These are phyloP conservation scores for Micrasema minimum DNA, from an alignment of 1,140 invertebrate species.

Conservation along the genomic window DNA sequence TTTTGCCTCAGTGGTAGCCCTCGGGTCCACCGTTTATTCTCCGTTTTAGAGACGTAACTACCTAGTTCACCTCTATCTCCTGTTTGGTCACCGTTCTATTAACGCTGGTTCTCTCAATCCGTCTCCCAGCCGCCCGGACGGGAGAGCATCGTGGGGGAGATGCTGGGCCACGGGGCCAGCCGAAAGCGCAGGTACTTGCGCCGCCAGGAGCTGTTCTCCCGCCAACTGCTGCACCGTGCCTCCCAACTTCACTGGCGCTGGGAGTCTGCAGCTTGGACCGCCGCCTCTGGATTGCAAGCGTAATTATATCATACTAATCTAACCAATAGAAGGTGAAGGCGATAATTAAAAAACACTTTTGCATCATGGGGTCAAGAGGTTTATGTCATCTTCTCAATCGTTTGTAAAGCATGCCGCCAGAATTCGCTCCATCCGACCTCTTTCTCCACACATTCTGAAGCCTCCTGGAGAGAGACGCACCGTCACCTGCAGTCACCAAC, in stretches of 20 bases:
- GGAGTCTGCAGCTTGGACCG: slow-evolving; percentile 74
- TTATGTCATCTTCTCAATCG: too few relatives aligned
- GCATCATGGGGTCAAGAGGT: too few relatives aligned
- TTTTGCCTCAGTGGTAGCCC: background rate
- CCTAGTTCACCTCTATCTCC: background rate
- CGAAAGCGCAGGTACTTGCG: slow-evolving; percentile 57
- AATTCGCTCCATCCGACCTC: too few relatives aligned
- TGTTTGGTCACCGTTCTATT: background rate
- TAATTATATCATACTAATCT: slow-evolving; percentile 57
- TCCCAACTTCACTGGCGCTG: slow-evolving; percentile 71
- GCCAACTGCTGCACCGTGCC: slow-evolving; percentile 72
- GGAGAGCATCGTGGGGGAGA: slow-evolving; percentile 60
- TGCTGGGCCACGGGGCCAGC: slow-evolving; percentile 60
- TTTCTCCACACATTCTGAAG: too few relatives aligned
- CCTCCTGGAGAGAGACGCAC: too few relatives aligned
- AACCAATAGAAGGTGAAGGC: background rate
- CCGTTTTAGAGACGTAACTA: background rate
- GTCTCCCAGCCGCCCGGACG: slow-evolving; percentile 57
- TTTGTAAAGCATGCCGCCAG: too few relatives aligned
- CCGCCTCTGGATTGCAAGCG: slow-evolving; percentile 73
- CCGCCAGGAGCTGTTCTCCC: slow-evolving; percentile 73
- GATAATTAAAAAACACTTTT: too few relatives aligned
- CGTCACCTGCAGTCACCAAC: too few relatives aligned
- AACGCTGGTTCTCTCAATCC: too few relatives aligned
- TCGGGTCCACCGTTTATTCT: background rate